These are phyloP conservation scores for Anarhynchus alexandrinus DNA, from an alignment of 2,113 vertebrate genomes.

Conservation along the genomic window DNA sequence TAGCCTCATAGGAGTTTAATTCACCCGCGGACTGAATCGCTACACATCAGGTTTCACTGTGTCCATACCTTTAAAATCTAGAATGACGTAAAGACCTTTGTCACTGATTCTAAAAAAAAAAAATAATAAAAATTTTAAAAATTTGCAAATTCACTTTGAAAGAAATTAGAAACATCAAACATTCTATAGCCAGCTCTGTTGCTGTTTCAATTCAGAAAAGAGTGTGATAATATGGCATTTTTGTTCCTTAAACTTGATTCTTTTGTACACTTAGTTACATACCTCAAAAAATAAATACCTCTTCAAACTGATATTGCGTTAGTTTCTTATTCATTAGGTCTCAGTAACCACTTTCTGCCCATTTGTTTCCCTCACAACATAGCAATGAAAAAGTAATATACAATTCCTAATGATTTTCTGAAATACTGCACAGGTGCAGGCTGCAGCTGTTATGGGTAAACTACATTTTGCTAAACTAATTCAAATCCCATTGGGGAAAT, in stretches of 20 bases:
- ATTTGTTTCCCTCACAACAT: conserved; percentile 27
- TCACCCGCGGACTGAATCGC: not conserved
- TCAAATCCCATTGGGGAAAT: conserved; percentile 63
- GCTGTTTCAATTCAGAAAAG: not conserved
- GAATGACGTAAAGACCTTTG: not conserved
- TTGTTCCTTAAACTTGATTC: conserved; percentile 13
- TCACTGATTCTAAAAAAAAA: not conserved
- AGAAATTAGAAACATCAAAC: not conserved
- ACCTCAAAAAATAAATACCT: conserved; percentile 20
- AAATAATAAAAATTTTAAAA: not conserved
- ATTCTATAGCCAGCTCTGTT: not conserved
- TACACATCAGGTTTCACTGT: not conserved
- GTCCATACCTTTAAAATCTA: not conserved
- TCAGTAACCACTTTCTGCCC: conserved; percentile 38
- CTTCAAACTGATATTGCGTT: conserved; percentile 48
- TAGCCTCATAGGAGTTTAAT: not conserved
- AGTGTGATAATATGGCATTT: not conserved
- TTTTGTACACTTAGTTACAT: conserved; percentile 5
- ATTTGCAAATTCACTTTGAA: not conserved
- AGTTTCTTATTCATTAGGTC: conserved; percentile 40
- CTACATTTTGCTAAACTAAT: conserved; percentile 71
- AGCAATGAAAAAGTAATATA: conserved; percentile 64
- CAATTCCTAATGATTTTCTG: conserved; percentile 55
- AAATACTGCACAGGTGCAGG: conserved; percentile 73
- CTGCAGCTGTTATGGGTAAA: conserved; percentile 75